Conservation (phyloP, 2,113 vertebrate species). For the Pelobates fuscus region DNA sequence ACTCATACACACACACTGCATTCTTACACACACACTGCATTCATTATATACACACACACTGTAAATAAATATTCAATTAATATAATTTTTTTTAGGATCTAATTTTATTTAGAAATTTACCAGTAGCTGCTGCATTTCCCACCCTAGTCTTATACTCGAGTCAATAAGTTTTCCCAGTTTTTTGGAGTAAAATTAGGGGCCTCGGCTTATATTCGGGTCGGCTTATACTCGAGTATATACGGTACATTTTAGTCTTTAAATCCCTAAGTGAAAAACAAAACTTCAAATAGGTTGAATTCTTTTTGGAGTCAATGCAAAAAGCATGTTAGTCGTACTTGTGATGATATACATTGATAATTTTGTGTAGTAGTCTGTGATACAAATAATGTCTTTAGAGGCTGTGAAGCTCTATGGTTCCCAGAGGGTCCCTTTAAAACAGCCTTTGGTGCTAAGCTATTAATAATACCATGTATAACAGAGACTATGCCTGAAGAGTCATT, state of each 20-base stretch:
- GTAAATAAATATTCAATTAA: no score
- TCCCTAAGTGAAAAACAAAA: background rate
- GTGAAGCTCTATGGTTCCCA: slow-evolving; percentile 6
- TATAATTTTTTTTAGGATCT: no score
- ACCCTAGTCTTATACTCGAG: no score
- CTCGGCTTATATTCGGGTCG: no score
- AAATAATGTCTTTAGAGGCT: slow-evolving; percentile 29
- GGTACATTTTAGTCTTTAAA: background rate
- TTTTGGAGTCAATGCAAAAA: background rate
- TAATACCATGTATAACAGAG: slow-evolving; percentile 5
- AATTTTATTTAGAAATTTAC: no score
- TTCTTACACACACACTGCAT: no score
- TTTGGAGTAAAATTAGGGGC: no score
- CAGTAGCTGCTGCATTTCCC: no score
- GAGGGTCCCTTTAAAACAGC: slow-evolving; percentile 13
- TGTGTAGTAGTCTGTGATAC: slow-evolving; percentile 31
- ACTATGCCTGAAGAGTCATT: slow-evolving; percentile 24
- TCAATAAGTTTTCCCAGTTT: no score
- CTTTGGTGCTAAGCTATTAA: slow-evolving; percentile 45
- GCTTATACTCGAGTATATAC: no score
- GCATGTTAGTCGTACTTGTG: background rate
- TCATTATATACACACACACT: no score
- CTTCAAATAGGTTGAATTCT: background rate
- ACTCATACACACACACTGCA: no score
- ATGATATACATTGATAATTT: background rate